These are phyloP conservation scores for Philypnodon macrostomus DNA, from an alignment of 2,797 vertebrate species.

Conservation along the genomic window DNA sequence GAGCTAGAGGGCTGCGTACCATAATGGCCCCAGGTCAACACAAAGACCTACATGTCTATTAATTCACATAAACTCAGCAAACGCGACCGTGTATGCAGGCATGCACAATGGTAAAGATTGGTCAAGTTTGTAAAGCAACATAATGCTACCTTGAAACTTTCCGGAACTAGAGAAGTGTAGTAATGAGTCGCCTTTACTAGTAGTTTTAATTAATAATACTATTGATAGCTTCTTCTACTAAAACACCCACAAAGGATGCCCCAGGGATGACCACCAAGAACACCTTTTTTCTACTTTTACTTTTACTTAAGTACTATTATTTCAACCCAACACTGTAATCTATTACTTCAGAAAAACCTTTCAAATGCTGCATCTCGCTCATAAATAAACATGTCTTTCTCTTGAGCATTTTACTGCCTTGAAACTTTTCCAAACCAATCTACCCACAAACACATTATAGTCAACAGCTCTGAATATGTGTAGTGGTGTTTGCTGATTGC, in stretches of 20 bases:
- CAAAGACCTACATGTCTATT: constrained; percentile 47
- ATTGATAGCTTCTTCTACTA: neutral
- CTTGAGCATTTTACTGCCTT: neutral
- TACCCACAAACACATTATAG: constrained; percentile 4
- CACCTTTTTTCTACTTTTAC: too few relatives aligned
- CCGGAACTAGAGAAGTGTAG: too few relatives aligned
- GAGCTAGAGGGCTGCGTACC: constrained; percentile 42
- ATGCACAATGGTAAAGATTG: neutral
- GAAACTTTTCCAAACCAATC: constrained; percentile 9
- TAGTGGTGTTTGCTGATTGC: constrained; percentile 28
- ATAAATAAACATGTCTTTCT: too few relatives aligned
- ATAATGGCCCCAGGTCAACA: constrained; percentile 56
- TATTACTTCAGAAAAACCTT: too few relatives aligned
- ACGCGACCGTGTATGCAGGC: constrained; percentile 16
- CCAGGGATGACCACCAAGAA: too few relatives aligned
- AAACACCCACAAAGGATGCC: too few relatives aligned
- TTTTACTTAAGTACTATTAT: too few relatives aligned
- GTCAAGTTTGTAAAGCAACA: neutral
- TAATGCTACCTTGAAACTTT: neutral
- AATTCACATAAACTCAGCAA: constrained; percentile 52
- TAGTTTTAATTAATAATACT: too few relatives aligned
- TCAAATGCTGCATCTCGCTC: too few relatives aligned
- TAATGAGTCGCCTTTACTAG: too few relatives aligned
- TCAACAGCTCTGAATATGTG: neutral
- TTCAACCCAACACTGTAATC: too few relatives aligned